phyloP scores from a whole-genome alignment of 2,113 vertebrate genomes.

The Gymnorhina tibicen region DNA sequence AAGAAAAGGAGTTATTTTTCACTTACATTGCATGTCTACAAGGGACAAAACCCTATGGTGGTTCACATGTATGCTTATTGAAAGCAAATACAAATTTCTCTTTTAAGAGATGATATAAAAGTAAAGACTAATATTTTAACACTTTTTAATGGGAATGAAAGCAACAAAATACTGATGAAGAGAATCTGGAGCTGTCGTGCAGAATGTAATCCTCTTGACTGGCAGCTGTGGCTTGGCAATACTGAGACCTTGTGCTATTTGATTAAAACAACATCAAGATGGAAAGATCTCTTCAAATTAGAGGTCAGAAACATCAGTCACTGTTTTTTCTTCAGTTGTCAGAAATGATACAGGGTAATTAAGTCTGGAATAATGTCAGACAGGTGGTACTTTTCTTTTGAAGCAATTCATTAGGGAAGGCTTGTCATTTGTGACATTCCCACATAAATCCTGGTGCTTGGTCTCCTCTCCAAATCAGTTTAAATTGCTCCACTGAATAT shows the following conservation, averaged over 20 bases:
- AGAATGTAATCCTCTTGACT: neutral
- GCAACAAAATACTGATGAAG: neutral
- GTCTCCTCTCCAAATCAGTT: neutral
- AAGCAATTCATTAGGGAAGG: conserved; percentile 27
- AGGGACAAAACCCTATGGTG: neutral
- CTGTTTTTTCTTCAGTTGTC: conserved; percentile 29
- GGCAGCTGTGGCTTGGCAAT: neutral
- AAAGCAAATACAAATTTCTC: neutral
- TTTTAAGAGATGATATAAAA: neutral
- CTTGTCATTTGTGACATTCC: conserved; percentile 25
- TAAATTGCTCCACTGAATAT: neutral
- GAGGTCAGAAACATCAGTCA: conserved; percentile 32
- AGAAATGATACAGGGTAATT: conserved; percentile 35
- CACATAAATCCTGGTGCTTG: neutral
- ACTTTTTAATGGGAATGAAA: neutral
- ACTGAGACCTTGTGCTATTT: neutral
- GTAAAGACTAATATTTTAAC: neutral
- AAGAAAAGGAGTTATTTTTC: neutral
- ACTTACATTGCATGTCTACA: neutral
- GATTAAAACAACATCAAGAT: conserved; percentile 29
- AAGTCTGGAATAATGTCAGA: conserved; percentile 26
- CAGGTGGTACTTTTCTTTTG: conserved; percentile 35
- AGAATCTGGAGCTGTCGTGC: neutral
- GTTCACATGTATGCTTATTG: neutral
- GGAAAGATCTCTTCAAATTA: conserved; percentile 13